These are phyloP conservation scores for Philonicus albiceps DNA, from an alignment of 2,888 invertebrate species.

Conservation along the genomic window DNA sequence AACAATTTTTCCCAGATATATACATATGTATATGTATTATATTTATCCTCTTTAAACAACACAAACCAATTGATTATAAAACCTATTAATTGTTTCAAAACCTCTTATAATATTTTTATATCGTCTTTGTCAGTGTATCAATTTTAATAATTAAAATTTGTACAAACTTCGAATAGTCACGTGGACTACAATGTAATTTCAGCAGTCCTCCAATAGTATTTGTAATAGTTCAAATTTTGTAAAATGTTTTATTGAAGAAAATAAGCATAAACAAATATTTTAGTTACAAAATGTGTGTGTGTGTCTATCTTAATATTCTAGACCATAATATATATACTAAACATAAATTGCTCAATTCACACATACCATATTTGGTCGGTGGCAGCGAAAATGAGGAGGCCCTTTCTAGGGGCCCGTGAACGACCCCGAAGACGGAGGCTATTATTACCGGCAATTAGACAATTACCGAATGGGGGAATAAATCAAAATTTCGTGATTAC, in stretches of 20 bases:
- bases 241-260: neutral
- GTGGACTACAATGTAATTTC: neutral
- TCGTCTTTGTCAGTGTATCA: too few relatives aligned
- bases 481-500: conserved; percentile 11
- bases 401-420: neutral
- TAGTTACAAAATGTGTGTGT: neutral
- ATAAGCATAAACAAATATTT: neutral
- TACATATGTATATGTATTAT: too few relatives aligned
- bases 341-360: neutral
- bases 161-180: too few relatives aligned
- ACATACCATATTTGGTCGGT: neutral
- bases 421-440: neutral
- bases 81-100: too few relatives aligned
- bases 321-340: neutral
- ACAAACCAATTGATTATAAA: too few relatives aligned
- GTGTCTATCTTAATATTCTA: neutral
- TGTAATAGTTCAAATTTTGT: neutral
- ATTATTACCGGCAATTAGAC: neutral
- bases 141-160: neutral
- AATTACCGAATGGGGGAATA: conserved; percentile 9
- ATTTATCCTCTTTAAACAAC: too few relatives aligned
- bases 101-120: neutral
- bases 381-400: neutral
- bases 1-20: too few relatives aligned
- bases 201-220: neutral